phyloP scores from a whole-genome alignment of 2,888 invertebrate genomes.

The Pterostichus niger region DNA sequence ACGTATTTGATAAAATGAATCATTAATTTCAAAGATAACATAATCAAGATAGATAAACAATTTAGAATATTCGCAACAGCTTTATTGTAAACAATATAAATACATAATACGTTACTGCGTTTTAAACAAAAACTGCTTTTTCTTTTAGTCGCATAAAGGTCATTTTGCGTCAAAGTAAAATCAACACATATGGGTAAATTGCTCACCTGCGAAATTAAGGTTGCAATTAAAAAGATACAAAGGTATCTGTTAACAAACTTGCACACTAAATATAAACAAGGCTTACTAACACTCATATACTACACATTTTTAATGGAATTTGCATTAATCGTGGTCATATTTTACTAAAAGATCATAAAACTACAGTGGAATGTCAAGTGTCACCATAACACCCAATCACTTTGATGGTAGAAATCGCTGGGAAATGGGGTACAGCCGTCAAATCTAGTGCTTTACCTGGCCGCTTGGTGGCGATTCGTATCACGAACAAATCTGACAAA shows the following conservation, averaged over 20 bases:
- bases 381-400: constrained; percentile 57
- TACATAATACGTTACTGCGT: neutral
- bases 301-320: constrained; percentile 50
- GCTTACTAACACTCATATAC: constrained; percentile 22
- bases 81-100: neutral
- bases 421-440: neutral
- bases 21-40: neutral
- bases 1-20: constrained; percentile 1
- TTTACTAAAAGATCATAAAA: constrained; percentile 54
- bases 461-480: neutral
- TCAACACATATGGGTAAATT: constrained; percentile 59
- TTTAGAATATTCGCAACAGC: neutral
- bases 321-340: constrained; percentile 46
- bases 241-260: constrained; percentile 23
- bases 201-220: constrained; percentile 55
- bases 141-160: constrained; percentile 26
- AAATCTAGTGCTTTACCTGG: constrained; percentile 3
- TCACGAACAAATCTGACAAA: neutral
- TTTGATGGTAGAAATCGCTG: constrained; percentile 17
- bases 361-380: constrained; percentile 62
- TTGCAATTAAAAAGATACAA: constrained; percentile 15
- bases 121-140: neutral
- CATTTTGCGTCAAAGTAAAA: constrained; percentile 59
- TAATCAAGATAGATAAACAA: neutral
- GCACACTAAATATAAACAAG: constrained; percentile 37